Conservation (phyloP, 1,140 invertebrate species). For the Drosophila insularis region DNA sequence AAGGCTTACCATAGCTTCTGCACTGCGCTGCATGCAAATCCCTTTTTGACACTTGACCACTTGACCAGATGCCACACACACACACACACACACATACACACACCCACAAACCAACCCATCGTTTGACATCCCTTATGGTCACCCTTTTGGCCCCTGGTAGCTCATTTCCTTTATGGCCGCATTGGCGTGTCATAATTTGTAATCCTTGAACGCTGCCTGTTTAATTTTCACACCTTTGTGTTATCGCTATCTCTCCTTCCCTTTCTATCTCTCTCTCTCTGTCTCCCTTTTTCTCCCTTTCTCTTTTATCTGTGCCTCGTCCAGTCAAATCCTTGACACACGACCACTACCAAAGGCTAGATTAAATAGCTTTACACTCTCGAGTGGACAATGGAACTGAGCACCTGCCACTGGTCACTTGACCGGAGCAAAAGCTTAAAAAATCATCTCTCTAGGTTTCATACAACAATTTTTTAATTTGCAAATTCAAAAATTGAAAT, state of each 20-base stretch:
- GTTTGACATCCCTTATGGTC: too few species aligned
- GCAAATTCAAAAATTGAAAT: not conserved
- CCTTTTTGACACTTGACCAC: conserved; percentile 78
- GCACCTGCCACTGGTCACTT: conserved; percentile 4
- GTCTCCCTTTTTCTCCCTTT: not conserved
- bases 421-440: conserved; percentile 4
- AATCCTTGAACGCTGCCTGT: conserved; percentile 73
- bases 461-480: conserved; percentile 5
- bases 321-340: conserved; percentile 55
- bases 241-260: conserved; percentile 18
- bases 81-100: conserved; percentile 15
- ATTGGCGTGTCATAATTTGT: conserved; percentile 76
- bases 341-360: conserved; percentile 40
- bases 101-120: not conserved
- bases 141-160: not conserved
- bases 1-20: conserved; percentile 21
- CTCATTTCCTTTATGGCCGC: conserved; percentile 68
- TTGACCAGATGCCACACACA: conserved; percentile 49
- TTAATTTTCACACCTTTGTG: conserved; percentile 79
- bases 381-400: conserved; percentile 16
- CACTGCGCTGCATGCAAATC: conserved; percentile 64
- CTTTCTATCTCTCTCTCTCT: not conserved
- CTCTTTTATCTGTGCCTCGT: not conserved
- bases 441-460: conserved; percentile 11
- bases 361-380: conserved; percentile 46